Base-by-base conservation (phyloP, 1,140 invertebrate species). In the Drosophila triauraria region DNA sequence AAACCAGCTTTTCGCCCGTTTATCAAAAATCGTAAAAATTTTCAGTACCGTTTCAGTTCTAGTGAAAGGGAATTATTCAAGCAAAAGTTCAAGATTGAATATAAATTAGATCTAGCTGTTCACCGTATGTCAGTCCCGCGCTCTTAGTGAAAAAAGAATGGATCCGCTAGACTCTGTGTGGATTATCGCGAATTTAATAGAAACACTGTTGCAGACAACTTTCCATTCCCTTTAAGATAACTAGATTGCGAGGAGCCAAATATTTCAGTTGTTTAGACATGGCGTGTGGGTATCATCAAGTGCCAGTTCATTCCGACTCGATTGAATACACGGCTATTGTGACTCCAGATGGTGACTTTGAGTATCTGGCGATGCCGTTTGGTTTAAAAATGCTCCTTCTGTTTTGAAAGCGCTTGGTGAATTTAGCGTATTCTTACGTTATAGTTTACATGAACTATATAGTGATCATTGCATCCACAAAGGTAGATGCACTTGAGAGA, bases 181-280 rank as follows among this genome's bases (percentile, higher is more conserved):
- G 51, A 65, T 23, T 65, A 58, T 43, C 32, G 64, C 20, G 54
- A 48, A 48, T 40, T 67, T 32, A 67, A 59, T 47, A 59, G 9
- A 38, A 59, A 51, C 47, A 68, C 47, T 30, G 35, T 48, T 44
- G 42, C 53, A 27, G 32, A 57, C 17, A 51, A 38, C 32, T 62
- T 42, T 51, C 35, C n/a, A 12, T 42, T 62, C 8, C 27, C 61
- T 17, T 32, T 68, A 42, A 68, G 46, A 57, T 65, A 38, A 15
- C 42, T 56, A 57, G 51, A 47, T 44, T 57, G 20, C 43, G 12
- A 27, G 50, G 38, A 30, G 50, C 48, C 44, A 63, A 40, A n/a
- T 63, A 54, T 23, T 54, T 63, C 30, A 44, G 48, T 43, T 38
- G 53, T 38, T 30, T 61, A n/a, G 46, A 61, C 42, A 47, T 30